Base-by-base conservation (phyloP, 2,888 invertebrate genomes). In the Cheilosia scutellata region DNA sequence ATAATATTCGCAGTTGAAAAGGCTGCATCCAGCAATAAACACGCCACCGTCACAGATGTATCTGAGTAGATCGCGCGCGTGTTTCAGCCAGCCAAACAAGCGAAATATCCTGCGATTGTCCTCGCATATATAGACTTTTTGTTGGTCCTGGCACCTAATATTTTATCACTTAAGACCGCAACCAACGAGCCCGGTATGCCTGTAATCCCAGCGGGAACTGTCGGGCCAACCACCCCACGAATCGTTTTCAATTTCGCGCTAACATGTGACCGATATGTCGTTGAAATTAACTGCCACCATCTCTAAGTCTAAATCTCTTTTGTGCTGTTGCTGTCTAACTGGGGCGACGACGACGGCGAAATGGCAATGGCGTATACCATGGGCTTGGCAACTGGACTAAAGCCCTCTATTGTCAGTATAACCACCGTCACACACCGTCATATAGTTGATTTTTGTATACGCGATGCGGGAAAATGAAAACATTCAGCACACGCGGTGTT, bases 401-500 rank as follows among this genome's bases (percentile, higher is more conserved):
- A 47, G 40, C 47, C 9, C 13, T 25, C 60, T n/a, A 13, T 29
- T 63, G 53, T 55, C 44, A 55, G 55, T 9, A 63, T 47, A 75
- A 66, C 65, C 65, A 71, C 37, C 53, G 53, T 31, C 72, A 63
- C 49, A 27, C 63, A 49, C 13, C 70, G 55, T 63, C 72, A 68
- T 63, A 60, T 49, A 66, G 70, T 71, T 86, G 82, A 86, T 86
- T 82, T 75, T 86, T 76, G 82, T 82, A 55, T 42, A 71, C 68
- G 62, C 58, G 44, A 44, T 55, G 57, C 44, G 55, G 71, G 20
- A 82, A 88, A 88, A 88, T 88, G 88, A 88, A 88, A 88, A 88
- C 88, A 88, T 88, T 88, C 88, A 88, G 72, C 88, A 87, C 88
- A 88, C 88, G 87, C 88, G 88, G 88, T 88, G 88, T 88, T 87